A percentile compares a stretch with the other conserved stretches of the same genome.
These are phyloP conservation scores for Lamprologus tigripictilis DNA, from an alignment of 2,113 vertebrate species.

Conservation along the genomic window DNA sequence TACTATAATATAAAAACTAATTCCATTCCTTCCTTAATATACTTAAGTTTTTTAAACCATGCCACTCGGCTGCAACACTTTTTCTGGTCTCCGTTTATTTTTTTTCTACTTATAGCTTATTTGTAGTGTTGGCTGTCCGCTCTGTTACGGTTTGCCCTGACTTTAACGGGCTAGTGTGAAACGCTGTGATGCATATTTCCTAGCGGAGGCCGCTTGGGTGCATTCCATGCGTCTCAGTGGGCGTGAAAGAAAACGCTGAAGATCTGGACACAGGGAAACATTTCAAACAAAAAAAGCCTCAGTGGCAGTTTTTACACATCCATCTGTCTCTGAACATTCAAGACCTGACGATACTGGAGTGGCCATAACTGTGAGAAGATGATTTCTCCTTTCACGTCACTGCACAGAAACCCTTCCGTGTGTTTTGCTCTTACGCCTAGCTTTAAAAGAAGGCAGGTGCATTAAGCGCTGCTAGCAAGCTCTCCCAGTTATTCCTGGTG, in stretches of 20 bases:
- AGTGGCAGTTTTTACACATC: background rate
- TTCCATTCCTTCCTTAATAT: background rate
- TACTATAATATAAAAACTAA: background rate
- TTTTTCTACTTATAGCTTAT: background rate
- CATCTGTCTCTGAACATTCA: background rate
- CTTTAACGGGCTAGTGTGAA: background rate
- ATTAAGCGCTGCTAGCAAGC: background rate
- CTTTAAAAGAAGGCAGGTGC: background rate
- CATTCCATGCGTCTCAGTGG: background rate
- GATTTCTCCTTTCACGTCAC: background rate
- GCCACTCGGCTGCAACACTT: background rate
- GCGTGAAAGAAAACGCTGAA: background rate
- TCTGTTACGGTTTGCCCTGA: background rate
- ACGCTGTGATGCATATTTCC: background rate
- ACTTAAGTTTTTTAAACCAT: background rate
- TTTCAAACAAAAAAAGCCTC: background rate
- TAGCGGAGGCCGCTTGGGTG: background rate
- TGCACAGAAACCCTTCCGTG: background rate
- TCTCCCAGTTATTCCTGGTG: background rate
- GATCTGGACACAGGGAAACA: background rate
- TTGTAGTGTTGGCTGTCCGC: background rate
- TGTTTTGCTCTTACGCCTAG: background rate
- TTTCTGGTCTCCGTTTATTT: background rate
- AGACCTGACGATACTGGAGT: background rate
- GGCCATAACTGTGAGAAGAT: background rate